Conservation (phyloP, 2,888 invertebrate genomes). For the Oasisia sp. region DNA sequence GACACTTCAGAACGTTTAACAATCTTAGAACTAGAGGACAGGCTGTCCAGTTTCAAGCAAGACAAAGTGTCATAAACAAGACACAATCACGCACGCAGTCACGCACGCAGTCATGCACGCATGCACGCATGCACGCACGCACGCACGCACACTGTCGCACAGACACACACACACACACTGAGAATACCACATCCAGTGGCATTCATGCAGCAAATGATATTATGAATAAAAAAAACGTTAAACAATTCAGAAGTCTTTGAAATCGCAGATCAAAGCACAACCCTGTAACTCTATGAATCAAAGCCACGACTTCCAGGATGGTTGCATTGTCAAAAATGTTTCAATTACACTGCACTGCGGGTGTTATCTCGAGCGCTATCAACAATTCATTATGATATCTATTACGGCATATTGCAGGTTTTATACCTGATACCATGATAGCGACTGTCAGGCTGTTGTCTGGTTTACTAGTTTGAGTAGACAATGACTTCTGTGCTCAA, state of each 20-base stretch:
- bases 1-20: not conserved
- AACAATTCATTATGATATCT: conserved; percentile 12
- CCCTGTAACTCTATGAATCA: not conserved
- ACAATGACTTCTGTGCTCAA: not conserved
- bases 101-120: too few relatives aligned
- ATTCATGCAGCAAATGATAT: too few relatives aligned
- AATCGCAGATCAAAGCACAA: not conserved
- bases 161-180: too few relatives aligned
- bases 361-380: not conserved
- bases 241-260: not conserved
- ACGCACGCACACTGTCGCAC: too few relatives aligned
- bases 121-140: too few relatives aligned
- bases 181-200: too few relatives aligned
- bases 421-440: not conserved
- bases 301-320: not conserved
- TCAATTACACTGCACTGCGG: not conserved
- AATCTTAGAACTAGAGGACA: not conserved
- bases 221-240: not conserved
- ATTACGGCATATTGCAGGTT: not conserved
- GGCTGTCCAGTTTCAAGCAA: not conserved
- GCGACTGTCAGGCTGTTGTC: not conserved
- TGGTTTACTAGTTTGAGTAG: not conserved
- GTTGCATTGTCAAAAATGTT: not conserved
- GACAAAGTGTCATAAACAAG: too few relatives aligned
- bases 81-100: too few relatives aligned